Evolutionary conservation across 2,888 invertebrate genomes (phyloP).

Genomic region (Camponotus fellah): DNA sequence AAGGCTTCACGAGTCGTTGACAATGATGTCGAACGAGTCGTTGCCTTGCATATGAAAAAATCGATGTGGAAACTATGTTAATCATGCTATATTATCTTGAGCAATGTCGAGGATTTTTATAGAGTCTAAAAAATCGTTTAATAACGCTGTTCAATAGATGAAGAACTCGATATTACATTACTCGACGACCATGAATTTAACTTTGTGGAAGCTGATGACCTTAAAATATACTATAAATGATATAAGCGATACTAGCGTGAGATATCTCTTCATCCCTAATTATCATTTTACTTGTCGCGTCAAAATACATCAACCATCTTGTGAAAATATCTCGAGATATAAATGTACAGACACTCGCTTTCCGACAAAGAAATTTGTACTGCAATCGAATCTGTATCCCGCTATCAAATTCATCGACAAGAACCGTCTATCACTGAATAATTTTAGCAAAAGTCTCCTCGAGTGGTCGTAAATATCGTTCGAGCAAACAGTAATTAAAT

Average conservation of each 20-base stretch:
- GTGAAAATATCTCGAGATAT: background rate
- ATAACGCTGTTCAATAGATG: background rate
- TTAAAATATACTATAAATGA: background rate
- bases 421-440: background rate
- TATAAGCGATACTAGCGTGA: too few species aligned
- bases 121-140: background rate
- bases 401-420: background rate
- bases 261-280: background rate
- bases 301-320: background rate
- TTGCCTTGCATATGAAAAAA: background rate
- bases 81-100: background rate
- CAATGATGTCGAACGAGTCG: slow-evolving; percentile 21
- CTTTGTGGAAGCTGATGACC: background rate
- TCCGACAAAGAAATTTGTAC: background rate
- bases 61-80: background rate
- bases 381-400: background rate
- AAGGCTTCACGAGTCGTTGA: slow-evolving; percentile 34
- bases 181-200: background rate
- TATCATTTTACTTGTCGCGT: background rate
- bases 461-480: background rate
- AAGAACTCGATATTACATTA: background rate
- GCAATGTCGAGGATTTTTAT: background rate
- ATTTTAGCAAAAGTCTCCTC: background rate
- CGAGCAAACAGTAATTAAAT: slow-evolving; percentile 13
- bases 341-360: background rate